phyloP scores from a whole-genome alignment of 1,140 invertebrate species.

The Aphis craccivora region DNA sequence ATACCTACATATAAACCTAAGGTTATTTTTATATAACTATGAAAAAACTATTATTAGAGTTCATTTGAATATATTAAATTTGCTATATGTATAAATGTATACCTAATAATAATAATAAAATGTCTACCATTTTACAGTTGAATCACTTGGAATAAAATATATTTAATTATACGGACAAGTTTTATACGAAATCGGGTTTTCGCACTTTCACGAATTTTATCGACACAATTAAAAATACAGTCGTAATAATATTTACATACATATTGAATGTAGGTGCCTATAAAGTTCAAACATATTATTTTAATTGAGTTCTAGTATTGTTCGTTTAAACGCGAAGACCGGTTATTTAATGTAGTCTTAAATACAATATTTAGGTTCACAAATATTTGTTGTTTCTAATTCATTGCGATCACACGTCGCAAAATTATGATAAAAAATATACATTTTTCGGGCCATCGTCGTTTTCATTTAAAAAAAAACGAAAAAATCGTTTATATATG shows the following conservation, averaged over 20 bases:
- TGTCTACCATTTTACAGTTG: neutral
- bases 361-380: neutral
- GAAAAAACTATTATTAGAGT: too few relatives aligned
- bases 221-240: neutral
- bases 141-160: neutral
- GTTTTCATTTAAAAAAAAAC: neutral
- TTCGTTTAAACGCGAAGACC: neutral
- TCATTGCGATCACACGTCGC: too few relatives aligned
- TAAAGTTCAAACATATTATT: neutral
- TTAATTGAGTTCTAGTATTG: neutral
- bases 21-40: too few relatives aligned
- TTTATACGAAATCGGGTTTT: neutral
- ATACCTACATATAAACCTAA: too few relatives aligned
- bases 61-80: too few relatives aligned
- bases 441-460: neutral
- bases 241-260: neutral
- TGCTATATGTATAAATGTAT: too few relatives aligned
- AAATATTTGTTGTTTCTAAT: neutral
- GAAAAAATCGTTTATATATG: neutral
- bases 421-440: neutral
- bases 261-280: neutral
- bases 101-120: too few relatives aligned
- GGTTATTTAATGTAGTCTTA: neutral
- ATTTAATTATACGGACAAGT: neutral
- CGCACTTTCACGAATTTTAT: conserved; percentile 23